phyloP scores from a whole-genome alignment of 2,888 invertebrate species.

The Harpalus rubripes region DNA sequence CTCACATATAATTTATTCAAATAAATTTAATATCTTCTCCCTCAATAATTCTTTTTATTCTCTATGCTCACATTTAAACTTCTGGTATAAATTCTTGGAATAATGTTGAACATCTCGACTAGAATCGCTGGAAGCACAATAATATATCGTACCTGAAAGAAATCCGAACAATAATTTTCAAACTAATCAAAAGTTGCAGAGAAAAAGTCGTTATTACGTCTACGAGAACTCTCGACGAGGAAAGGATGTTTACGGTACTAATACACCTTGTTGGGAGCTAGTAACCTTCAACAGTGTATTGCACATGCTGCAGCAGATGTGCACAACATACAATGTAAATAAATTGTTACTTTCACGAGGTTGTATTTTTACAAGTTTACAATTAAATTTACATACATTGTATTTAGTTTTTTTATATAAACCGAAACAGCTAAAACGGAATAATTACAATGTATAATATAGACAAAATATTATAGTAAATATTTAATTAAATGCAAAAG shows the following conservation, averaged over 20 bases:
- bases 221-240: slow-evolving; percentile 21
- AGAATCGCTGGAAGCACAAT: slow-evolving; percentile 29
- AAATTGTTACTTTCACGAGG: background rate
- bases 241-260: slow-evolving; percentile 13
- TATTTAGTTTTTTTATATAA: no score
- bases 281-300: background rate
- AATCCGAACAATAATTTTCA: slow-evolving; percentile 55
- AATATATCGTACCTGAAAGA: slow-evolving; percentile 47
- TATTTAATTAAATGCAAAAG: no score
- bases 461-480: no score
- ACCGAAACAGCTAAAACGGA: no score
- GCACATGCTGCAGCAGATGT: background rate
- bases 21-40: slow-evolving; percentile 31
- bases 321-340: background rate
- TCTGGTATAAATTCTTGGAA: slow-evolving; percentile 20
- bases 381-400: background rate
- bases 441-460: no score
- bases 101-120: slow-evolving; percentile 6
- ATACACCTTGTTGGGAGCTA: slow-evolving; percentile 21
- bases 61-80: slow-evolving; percentile 31
- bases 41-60: slow-evolving; percentile 42
- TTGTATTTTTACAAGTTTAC: background rate
- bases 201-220: slow-evolving; percentile 45
- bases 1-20: slow-evolving; percentile 13
- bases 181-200: slow-evolving; percentile 49